Conservation (phyloP, 1,140 invertebrate species). For the Teleopsis dalmanni region DNA sequence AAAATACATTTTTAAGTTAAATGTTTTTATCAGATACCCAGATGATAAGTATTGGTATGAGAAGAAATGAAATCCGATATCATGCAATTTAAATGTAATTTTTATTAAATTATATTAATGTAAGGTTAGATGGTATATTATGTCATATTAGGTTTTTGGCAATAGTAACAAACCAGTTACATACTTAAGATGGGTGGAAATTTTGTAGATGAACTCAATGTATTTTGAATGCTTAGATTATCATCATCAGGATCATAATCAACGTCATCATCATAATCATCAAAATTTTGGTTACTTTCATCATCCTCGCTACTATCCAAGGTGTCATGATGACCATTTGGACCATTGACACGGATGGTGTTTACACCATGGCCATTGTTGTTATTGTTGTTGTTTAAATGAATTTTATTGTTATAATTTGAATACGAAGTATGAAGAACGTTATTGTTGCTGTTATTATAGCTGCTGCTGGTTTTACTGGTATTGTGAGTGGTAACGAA, state of each 20-base stretch:
- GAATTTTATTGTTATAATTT: constrained; percentile 9
- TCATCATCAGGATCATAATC: constrained; percentile 23
- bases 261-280: constrained; percentile 25
- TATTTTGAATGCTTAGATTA: constrained; percentile 19
- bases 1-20: too few species aligned
- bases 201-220: too few species aligned
- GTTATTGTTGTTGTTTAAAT: constrained; percentile 10
- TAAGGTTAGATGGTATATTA: too few species aligned
- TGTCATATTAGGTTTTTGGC: too few species aligned
- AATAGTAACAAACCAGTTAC: too few species aligned
- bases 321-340: constrained; percentile 27
- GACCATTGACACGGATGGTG: constrained; percentile 12
- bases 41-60: too few species aligned
- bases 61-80: too few species aligned
- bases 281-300: constrained; percentile 9
- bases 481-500: background rate
- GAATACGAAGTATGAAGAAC: constrained; percentile 22
- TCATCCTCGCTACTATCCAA: constrained; percentile 21
- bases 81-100: too few species aligned
- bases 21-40: too few species aligned
- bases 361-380: constrained; percentile 17
- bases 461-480: constrained; percentile 14
- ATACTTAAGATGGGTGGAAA: too few species aligned
- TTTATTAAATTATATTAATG: too few species aligned
- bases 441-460: constrained; percentile 19